Percentiles rank a stretch among this genome's conserved stretches.
Evolutionary conservation across 1,140 invertebrate species (phyloP).

Genomic region (Gerris buenoi): DNA sequence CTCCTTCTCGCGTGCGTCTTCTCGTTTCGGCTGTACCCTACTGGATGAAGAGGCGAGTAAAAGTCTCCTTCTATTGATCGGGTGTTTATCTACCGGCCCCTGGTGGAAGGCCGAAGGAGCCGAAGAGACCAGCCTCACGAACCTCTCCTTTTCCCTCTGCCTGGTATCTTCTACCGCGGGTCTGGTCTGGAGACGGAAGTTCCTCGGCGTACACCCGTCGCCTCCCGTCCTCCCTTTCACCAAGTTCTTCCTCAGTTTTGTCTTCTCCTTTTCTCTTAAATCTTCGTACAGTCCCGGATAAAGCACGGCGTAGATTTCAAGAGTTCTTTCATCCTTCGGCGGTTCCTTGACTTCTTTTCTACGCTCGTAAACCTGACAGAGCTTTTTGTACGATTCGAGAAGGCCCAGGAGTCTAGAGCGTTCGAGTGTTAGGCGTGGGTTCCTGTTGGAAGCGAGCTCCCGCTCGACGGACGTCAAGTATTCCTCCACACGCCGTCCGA

Average conservation of each 20-base stretch:
- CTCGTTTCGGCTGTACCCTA: not conserved
- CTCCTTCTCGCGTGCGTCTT: not conserved
- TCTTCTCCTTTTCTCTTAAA: not conserved
- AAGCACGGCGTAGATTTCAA: not conserved
- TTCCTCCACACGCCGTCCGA: not conserved
- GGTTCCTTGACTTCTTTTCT: not conserved
- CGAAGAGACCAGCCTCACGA: not conserved
- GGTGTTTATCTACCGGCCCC: not conserved
- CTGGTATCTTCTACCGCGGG: not conserved
- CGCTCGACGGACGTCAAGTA: not conserved
- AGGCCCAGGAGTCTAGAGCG: not conserved
- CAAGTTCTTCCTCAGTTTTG: not conserved
- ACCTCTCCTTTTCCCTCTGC: not conserved
- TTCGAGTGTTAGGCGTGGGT: not conserved
- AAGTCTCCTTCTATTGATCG: not conserved
- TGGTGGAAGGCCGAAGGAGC: not conserved
- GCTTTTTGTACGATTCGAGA: not conserved
- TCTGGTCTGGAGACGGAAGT: not conserved
- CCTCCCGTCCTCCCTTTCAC: not conserved
- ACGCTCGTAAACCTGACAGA: not conserved
- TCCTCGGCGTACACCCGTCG: not conserved
- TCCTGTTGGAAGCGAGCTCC: not conserved
- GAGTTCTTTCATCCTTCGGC: not conserved
- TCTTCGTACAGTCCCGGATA: not conserved
- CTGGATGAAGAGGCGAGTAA: not conserved